A percentile compares a stretch with the other conserved stretches of the same genome.
Conservation (phyloP, 2,113 vertebrate genomes). For the Petaurus breviceps region DNA sequence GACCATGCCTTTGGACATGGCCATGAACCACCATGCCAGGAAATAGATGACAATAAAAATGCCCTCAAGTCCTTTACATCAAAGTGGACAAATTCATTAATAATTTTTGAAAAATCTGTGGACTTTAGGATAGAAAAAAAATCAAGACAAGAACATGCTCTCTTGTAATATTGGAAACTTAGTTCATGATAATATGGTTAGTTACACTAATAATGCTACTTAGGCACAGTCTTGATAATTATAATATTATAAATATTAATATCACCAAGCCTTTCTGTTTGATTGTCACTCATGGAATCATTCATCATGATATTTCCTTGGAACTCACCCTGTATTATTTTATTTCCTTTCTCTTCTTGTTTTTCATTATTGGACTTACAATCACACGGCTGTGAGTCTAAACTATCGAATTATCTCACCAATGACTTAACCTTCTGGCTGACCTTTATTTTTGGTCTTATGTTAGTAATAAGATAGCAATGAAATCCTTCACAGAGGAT, state of each 20-base stretch:
- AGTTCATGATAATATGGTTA: conserved; percentile 84
- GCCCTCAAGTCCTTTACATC: conserved; percentile 27
- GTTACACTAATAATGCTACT: conserved; percentile 82
- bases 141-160: conserved; percentile 75
- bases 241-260: conserved; percentile 86
- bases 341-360: conserved; percentile 55
- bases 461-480: conserved; percentile 45
- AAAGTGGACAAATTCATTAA: neutral
- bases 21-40: conserved; percentile 15
- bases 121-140: conserved; percentile 70
- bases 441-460: conserved; percentile 40
- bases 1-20: conserved; percentile 15
- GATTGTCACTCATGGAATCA: conserved; percentile 80
- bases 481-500: conserved; percentile 45
- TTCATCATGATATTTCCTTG: conserved; percentile 77
- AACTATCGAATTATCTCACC: conserved; percentile 34
- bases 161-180: conserved; percentile 77
- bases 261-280: conserved; percentile 81
- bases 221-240: conserved; percentile 82
- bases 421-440: conserved; percentile 44
- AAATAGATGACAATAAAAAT: neutral
- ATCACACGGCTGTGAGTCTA: conserved; percentile 16
- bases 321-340: conserved; percentile 60
- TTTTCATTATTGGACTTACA: conserved; percentile 62
- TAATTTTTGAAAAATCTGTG: conserved; percentile 16